phyloP scores from a whole-genome alignment of 2,113 vertebrate species.

The Clinocottus analis region DNA sequence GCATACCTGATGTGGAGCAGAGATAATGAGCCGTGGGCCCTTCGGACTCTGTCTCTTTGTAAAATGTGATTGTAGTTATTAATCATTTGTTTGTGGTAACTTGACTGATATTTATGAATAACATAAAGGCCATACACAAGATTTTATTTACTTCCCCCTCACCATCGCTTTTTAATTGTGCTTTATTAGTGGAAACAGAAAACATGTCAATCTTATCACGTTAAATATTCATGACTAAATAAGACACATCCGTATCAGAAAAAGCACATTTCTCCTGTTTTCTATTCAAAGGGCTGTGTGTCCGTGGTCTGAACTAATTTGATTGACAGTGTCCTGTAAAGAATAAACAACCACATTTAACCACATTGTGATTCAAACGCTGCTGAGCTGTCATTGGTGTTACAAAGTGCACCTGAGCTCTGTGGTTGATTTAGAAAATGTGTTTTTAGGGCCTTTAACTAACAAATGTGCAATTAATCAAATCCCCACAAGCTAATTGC shows the following conservation, averaged over 20 bases:
- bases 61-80: not conserved
- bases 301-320: not conserved
- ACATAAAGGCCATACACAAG: not conserved
- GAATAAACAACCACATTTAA: not conserved
- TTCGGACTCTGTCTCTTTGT: not conserved
- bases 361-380: not conserved
- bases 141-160: not conserved
- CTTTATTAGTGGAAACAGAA: not conserved
- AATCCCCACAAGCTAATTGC: constrained; percentile 2
- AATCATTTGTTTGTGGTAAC: not conserved
- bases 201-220: not conserved
- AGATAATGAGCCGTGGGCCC: no score
- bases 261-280: not conserved
- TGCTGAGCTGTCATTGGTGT: not conserved
- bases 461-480: constrained; percentile 4
- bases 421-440: not conserved
- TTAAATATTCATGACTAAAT: constrained; percentile 3
- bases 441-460: not conserved
- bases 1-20: not conserved
- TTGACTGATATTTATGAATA: not conserved
- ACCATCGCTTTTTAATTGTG: not conserved
- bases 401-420: not conserved
- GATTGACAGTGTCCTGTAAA: not conserved
- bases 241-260: not conserved
- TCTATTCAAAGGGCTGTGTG: not conserved